Evolutionary conservation across 2,888 invertebrate genomes (phyloP), one percentile per base, ranked within the genome.

Genomic region (Silvanus unidentatus): DNA sequence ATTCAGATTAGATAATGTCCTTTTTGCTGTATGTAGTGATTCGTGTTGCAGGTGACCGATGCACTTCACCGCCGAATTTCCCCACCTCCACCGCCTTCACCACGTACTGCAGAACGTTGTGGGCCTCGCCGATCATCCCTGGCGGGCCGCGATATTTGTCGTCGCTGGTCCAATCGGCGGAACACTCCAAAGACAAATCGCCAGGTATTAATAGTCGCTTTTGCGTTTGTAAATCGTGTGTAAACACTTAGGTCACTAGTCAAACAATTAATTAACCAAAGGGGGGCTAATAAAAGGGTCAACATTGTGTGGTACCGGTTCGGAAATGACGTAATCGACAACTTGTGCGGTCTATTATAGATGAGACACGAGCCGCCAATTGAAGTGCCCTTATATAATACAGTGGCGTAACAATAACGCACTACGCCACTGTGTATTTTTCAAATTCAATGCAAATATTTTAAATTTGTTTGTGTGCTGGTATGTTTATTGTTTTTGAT

Each of bases 61-160:
- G 40, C 2, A 58, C 60, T 3, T 66, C 68, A 9, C 52, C 57
- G 13, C 42, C 52, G 10, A 22, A 15, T 16, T 55, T 55, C 36
- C 59, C 66, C 13, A 54, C 70, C 16, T 57, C 62, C 10, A 55
- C 62, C 13, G 68, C 67, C 10, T 69, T 70, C 50, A 64, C 69
- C 22, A 66, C 64, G 11, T 72, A 71, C 52, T 71, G 70, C 50
- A 58, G 69, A 46, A 67, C 65, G 40, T 51, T 72, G 14, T 72
- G 72, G 72, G 66, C 65, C 2, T 57, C 68, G 2, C 68, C 70
- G 3, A 52, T 71, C 16, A 50, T 70, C 36, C 62, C 67, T 6
- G 64, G 60, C 15, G 62, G 59, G 16, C 64, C 64, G 6, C 58
- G 64, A 52, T 68, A 64, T 47, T 49, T 66, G 43, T 56, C 68